These are phyloP conservation scores for Copidosoma floridanum DNA, from an alignment of 1,140 invertebrate genomes.

Conservation along the genomic window DNA sequence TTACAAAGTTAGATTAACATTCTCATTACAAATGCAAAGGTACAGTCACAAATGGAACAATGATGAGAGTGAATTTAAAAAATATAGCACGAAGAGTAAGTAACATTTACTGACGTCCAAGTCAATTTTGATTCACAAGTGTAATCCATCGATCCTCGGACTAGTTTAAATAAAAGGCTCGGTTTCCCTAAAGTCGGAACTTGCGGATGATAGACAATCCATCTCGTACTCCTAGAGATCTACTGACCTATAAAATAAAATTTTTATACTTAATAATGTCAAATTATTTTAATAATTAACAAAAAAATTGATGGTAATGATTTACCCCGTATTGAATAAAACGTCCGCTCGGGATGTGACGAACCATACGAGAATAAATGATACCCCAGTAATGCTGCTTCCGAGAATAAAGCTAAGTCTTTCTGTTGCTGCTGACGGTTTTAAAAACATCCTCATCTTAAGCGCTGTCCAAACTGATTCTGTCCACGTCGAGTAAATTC, in stretches of 20 bases:
- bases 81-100: no score
- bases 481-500: constrained; percentile 85
- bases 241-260: constrained; percentile 36
- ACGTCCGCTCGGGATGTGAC: constrained; percentile 64
- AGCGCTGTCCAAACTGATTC: constrained; percentile 82
- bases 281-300: constrained; percentile 9
- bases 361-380: constrained; percentile 70
- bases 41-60: no score
- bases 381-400: constrained; percentile 61
- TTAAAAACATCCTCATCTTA: constrained; percentile 77
- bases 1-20: no score
- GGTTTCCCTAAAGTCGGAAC: constrained; percentile 35
- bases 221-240: constrained; percentile 48
- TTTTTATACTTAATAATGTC: not conserved
- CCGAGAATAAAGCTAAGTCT: constrained; percentile 66
- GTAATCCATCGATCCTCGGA: constrained; percentile 33
- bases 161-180: constrained; percentile 43
- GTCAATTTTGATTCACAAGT: no score
- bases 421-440: constrained; percentile 71
- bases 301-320: not conserved
- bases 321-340: constrained; percentile 59
- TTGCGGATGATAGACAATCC: constrained; percentile 47
- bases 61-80: no score
- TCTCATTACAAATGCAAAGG: no score
- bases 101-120: no score